Percentiles rank a stretch among this genome's conserved stretches.
phyloP scores from a whole-genome alignment of 1,140 invertebrate genomes.

The Carposina sasakii region DNA sequence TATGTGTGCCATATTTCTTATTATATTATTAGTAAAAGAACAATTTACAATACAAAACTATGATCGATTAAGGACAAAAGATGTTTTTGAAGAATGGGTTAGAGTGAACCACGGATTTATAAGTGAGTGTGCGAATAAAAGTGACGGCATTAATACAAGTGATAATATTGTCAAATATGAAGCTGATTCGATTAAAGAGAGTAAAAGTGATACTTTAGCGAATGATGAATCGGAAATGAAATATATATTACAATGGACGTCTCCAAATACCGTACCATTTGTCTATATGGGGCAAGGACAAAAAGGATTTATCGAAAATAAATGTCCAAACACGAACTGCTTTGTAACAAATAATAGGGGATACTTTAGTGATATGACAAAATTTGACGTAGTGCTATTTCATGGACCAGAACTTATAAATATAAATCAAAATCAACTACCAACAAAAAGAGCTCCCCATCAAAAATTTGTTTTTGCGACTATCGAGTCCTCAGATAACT shows the following conservation, averaged over 20 bases:
- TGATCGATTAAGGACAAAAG: no score
- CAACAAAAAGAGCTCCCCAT: background rate
- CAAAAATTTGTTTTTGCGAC: background rate
- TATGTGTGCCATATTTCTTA: no score
- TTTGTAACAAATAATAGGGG: background rate
- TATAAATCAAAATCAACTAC: background rate
- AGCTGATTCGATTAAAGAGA: no score
- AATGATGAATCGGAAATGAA: slow-evolving; percentile 28
- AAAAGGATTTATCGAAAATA: no score
- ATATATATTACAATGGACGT: slow-evolving; percentile 52
- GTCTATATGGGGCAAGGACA: slow-evolving; percentile 45
- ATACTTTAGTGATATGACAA: background rate
- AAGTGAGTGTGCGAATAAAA: no score
- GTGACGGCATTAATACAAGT: no score
- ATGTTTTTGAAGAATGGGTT: no score
- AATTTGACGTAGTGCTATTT: background rate
- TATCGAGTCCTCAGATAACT: background rate
- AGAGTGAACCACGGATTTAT: no score
- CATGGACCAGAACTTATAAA: background rate
- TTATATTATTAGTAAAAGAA: no score
- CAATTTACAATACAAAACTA: no score
- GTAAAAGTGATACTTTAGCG: no score
- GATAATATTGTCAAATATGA: no score
- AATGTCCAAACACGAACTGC: background rate
- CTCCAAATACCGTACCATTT: slow-evolving; percentile 34